These are phyloP conservation scores for Entomobrya multifasciata DNA, from an alignment of 2,888 invertebrate species.

Conservation along the genomic window DNA sequence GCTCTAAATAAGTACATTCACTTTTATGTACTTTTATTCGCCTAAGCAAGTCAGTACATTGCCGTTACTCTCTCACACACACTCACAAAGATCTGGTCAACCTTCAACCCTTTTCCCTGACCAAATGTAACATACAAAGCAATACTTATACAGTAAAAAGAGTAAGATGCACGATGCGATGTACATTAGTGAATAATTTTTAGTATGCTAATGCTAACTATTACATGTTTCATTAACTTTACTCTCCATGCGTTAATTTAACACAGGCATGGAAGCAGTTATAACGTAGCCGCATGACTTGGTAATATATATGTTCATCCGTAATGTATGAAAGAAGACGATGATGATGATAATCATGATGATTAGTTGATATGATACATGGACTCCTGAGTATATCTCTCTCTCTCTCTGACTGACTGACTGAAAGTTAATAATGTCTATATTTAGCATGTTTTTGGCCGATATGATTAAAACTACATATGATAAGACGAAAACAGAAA, in stretches of 20 bases:
- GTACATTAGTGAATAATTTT: constrained; percentile 16
- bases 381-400: neutral
- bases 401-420: too few species aligned
- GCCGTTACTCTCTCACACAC: constrained; percentile 1
- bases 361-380: constrained; percentile 36
- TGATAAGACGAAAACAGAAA: constrained; percentile 65
- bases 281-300: too few species aligned
- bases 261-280: neutral
- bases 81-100: constrained; percentile 53
- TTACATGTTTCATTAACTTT: constrained; percentile 41
- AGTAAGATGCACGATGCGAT: neutral
- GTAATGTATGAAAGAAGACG: neutral
- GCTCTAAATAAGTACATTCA: constrained; percentile 42
- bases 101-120: constrained; percentile 65
- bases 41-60: constrained; percentile 18
- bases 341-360: constrained; percentile 10
- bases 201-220: neutral
- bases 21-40: constrained; percentile 34
- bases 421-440: constrained; percentile 66
- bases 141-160: neutral
- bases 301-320: too few species aligned
- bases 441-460: constrained; percentile 63
- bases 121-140: constrained; percentile 14
- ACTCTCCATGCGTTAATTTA: neutral
- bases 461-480: constrained; percentile 55